Base-by-base conservation (phyloP, 2,797 vertebrate species). In the Megalops cyprinoides region DNA sequence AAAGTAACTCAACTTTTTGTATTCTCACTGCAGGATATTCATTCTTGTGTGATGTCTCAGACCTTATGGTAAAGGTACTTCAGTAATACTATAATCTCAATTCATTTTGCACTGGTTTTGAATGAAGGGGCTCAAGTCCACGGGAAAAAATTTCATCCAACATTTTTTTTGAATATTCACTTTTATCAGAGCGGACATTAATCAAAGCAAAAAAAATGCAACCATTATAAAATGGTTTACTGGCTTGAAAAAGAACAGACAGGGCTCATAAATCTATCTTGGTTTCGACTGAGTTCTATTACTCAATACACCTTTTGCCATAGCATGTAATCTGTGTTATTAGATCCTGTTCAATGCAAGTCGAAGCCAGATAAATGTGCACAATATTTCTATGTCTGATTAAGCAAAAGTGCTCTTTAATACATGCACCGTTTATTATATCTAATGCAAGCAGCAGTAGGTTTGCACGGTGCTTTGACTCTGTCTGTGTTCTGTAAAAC, bases 401-500 rank as follows among this genome's bases (percentile, higher is more conserved):
- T 74, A 74, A 51, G n/a, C 53, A 14, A 23, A 49, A 23, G 44
- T 28, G 28, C 46, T 51, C 46, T 28, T 42, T 65, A 49, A 67
- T 37, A 5, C 23, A 58, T 37, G 55, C 31, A 9, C 37, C 39
- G 60, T 37, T 34, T 80, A 62, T 67, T 28, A 71, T 12, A 44
- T 3, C 67, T 58, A 81, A 74, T 20, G 67, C 12, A 58, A 76
- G 56, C 49, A 76, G 23, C 46, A 20, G 39, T 44, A 49, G 28
- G 31, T 37, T 44, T 53, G 55, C n/a, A 18, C 42, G 37, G 56
- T 23, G 31, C 58, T 60, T 55, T 6, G 39, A 14, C 15, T 14
- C 56, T 46, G 65, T 76, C 60, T 81, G 79, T 15, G n/a, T 81
- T 56, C 56, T 48, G 37, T 49, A 81, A 53, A 60, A 80, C 79